Conservation (phyloP, 2,113 vertebrate species). For the Odobenus rosmarus region DNA sequence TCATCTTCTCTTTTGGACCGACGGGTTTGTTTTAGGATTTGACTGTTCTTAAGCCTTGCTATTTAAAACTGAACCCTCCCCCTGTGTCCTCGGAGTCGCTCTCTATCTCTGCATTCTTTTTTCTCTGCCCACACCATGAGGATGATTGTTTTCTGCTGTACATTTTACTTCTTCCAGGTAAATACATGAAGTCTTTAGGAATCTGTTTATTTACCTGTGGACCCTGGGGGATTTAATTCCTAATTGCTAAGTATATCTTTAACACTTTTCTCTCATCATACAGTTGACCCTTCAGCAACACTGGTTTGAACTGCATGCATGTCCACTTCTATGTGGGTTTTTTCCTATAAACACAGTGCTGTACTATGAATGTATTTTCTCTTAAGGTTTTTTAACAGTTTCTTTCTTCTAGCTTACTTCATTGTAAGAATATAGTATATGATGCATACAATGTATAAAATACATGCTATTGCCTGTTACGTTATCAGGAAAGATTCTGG, state of each 20-base stretch:
- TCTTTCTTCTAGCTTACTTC: neutral
- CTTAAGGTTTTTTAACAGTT: neutral
- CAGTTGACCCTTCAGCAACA: neutral
- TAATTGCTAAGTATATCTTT: neutral
- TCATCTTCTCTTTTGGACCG: fast-evolving
- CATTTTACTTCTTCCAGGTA: neutral
- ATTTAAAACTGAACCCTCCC: fast-evolving
- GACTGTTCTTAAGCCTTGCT: fast-evolving
- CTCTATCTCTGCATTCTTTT: neutral
- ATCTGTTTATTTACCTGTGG: neutral
- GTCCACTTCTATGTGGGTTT: neutral
- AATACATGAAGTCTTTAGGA: neutral
- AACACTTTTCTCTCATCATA: neutral
- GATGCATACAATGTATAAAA: no score
- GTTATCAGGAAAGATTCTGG: neutral
- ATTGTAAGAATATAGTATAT: neutral
- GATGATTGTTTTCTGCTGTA: neutral
- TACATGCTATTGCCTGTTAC: no score
- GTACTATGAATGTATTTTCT: neutral
- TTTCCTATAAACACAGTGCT: neutral
- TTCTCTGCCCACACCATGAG: neutral
- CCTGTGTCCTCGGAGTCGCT: fast-evolving
- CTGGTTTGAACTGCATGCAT: neutral
- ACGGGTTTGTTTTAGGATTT: neutral
- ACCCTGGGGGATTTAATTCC: neutral